phyloP scores from a whole-genome alignment of 2,113 vertebrate genomes.

The Strix uralensis region DNA sequence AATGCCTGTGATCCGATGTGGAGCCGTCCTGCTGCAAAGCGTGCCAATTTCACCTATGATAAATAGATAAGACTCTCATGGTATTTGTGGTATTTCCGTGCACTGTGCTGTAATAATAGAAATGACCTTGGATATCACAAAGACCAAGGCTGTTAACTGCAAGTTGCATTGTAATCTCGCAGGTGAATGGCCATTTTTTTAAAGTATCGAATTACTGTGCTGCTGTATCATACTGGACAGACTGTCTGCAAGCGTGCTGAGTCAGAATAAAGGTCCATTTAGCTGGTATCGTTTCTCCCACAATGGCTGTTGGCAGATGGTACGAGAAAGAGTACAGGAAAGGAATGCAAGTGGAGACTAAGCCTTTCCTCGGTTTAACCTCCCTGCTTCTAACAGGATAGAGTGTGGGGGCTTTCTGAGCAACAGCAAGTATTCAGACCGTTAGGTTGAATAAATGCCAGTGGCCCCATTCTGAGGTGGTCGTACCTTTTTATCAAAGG shows the following conservation, averaged over 20 bases:
- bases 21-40: neutral
- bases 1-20: neutral
- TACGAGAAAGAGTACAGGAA: neutral
- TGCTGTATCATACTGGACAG: neutral
- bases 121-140: constrained; percentile 56
- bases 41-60: constrained; percentile 56
- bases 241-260: constrained; percentile 13
- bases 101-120: constrained; percentile 57
- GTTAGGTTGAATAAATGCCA: neutral
- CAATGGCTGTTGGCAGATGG: neutral
- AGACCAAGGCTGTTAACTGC: neutral
- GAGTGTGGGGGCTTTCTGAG: constrained; percentile 6
- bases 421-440: neutral
- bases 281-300: constrained; percentile 4
- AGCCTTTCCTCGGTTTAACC: neutral
- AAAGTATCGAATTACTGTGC: neutral
- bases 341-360: constrained; percentile 32
- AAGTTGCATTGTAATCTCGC: neutral
- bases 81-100: constrained; percentile 63
- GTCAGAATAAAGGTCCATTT: constrained; percentile 33
- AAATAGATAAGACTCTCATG: constrained; percentile 43
- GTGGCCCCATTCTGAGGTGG: neutral
- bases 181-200: constrained; percentile 31
- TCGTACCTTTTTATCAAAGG: neutral
- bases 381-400: neutral